A percentile compares a stretch with the other conserved stretches of the same genome.
phyloP scores from a whole-genome alignment of 2,888 invertebrate genomes.

The Azorinus chamasolen region DNA sequence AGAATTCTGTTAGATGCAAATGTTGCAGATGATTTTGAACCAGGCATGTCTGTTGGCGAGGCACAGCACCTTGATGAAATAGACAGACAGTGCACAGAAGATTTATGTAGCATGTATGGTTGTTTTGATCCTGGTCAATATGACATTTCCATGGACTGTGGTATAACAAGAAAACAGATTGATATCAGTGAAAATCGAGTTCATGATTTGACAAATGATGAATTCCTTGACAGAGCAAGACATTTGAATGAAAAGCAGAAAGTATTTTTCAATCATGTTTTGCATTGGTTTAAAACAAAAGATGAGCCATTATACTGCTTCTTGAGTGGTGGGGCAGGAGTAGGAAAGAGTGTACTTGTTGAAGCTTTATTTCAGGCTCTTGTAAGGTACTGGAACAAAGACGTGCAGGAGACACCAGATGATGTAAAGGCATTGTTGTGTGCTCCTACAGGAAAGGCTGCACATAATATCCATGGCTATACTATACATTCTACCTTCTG shows the following conservation, averaged over 20 bases:
- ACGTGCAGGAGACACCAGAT: constrained; percentile 30
- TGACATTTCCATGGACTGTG: too few species aligned
- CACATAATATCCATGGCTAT: constrained; percentile 35
- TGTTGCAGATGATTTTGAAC: too few species aligned
- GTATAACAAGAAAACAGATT: too few species aligned
- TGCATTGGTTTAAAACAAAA: constrained; percentile 41
- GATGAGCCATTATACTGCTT: constrained; percentile 51
- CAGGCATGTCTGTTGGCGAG: too few species aligned
- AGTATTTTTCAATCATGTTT: constrained; percentile 47
- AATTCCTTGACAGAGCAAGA: constrained; percentile 37
- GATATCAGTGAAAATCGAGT: too few species aligned
- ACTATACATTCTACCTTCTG: constrained; percentile 48
- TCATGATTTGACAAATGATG: constrained; percentile 29
- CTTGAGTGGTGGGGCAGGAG: constrained; percentile 62
- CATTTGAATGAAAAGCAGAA: constrained; percentile 54
- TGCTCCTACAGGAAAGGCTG: constrained; percentile 54
- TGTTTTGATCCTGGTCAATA: too few species aligned
- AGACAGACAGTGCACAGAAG: too few species aligned
- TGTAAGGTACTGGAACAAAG: constrained; percentile 13
- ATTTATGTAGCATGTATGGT: too few species aligned
- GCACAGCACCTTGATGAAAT: too few species aligned
- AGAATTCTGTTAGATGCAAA: too few species aligned
- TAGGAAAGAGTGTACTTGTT: constrained; percentile 55
- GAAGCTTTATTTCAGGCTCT: constrained; percentile 46
- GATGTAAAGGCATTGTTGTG: constrained; percentile 29